Evolutionary conservation across 2,888 invertebrate species (phyloP), one percentile per base, ranked within the genome.

Genomic region (Cantharis flavilabris): DNA sequence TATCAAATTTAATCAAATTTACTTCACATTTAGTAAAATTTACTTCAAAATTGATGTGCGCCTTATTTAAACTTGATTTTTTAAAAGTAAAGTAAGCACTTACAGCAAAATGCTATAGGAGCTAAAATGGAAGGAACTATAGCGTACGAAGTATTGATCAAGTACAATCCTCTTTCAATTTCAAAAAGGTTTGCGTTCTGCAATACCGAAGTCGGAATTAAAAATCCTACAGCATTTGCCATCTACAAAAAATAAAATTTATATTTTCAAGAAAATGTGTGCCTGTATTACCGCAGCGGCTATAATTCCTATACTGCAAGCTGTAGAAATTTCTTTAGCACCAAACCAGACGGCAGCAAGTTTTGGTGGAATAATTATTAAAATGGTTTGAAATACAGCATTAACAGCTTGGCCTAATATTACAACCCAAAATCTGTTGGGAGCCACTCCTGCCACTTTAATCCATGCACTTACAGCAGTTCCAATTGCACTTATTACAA

Each of bases 321-420:
- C 99, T 0, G 97, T 97, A 11, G 98, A 98, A n/a, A 98, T 97
- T 89, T 98, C 96, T 85, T 96, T 94, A 0, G 96, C 94, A 3
- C 98, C 98, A 87, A 99, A 99, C 98, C 98, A 99, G 62, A 97
- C 96, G 0, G 98, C 97, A 0, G 98, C 98, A 81, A 98, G 89
- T 71, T 94, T 90, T 0, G 98, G 95, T 0, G 98, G 98, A 73
- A 98, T 92, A 82, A 96, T 96, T 64, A 98, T 90, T 75, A 98
- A 94, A 89, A 97, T 98, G 16, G 97, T 94, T 89, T 98, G 97
- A 26, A 97, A 95, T 13, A 94, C 84, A 1, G 94, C 95, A 77
- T 94, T 94, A 80, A 98, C 90, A 0, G 95, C 94, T 89, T 99
- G 99, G 0, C 97, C 97, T 33, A 93, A 84, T 89, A 98, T 95